phyloP scores from a whole-genome alignment of 1,140 invertebrate genomes.

The Eurosta solidaginis region DNA sequence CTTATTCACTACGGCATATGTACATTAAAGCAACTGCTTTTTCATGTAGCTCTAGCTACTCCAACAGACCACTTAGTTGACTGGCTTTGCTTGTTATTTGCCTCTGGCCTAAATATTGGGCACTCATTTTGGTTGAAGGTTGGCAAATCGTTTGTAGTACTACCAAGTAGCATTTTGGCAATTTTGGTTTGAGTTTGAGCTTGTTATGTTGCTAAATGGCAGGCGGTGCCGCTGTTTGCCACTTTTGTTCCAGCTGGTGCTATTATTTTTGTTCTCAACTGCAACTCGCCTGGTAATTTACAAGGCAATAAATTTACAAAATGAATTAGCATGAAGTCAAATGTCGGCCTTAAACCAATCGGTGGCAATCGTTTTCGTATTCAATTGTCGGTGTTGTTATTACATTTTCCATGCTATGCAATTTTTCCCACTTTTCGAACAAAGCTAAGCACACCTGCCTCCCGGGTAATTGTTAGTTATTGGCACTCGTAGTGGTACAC shows the following conservation, averaged over 20 bases:
- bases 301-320: conserved; percentile 1
- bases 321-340: conserved; percentile 10
- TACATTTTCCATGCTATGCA: neutral
- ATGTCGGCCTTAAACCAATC: neutral
- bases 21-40: neutral
- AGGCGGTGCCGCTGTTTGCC: neutral
- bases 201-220: neutral
- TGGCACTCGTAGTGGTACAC: too few species aligned
- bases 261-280: conserved; percentile 4
- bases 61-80: neutral
- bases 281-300: conserved; percentile 3
- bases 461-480: too few species aligned
- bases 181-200: neutral
- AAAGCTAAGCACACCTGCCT: too few species aligned
- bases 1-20: too few species aligned
- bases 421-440: neutral
- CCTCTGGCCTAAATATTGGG: neutral
- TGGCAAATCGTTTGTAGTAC: neutral
- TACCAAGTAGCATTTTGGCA: neutral
- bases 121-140: neutral
- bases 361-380: neutral
- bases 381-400: neutral
- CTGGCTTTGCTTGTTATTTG: neutral
- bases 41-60: neutral
- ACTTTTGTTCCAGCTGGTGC: neutral